phyloP scores from a whole-genome alignment of 2,797 vertebrate species.

The Melanitta fusca region DNA sequence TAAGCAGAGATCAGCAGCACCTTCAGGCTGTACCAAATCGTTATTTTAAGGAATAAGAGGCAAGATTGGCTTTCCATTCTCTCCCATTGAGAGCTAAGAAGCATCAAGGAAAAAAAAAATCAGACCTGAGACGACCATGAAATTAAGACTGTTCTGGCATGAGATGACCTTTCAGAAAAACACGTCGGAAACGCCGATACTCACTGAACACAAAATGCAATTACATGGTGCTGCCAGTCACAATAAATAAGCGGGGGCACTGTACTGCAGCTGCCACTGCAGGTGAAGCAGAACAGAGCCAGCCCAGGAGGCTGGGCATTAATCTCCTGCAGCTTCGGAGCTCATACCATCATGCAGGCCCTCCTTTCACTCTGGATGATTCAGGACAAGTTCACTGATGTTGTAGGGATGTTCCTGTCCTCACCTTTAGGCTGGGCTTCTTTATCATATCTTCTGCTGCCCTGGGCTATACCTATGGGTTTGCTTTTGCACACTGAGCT shows the following conservation, averaged over 20 bases:
- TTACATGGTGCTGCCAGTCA: conserved; percentile 68
- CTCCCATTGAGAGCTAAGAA: not conserved
- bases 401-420: not conserved
- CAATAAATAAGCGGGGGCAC: not conserved
- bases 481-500: not conserved
- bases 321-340: not conserved
- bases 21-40: not conserved
- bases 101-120: not conserved
- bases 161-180: conserved; percentile 63
- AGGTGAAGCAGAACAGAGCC: conserved; percentile 27
- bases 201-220: conserved; percentile 69
- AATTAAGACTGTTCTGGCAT: conserved; percentile 47
- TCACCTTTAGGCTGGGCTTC: not conserved
- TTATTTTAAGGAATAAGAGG: not conserved
- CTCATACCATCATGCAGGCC: not conserved
- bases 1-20: not conserved
- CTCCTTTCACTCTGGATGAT: not conserved
- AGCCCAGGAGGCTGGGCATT: not conserved
- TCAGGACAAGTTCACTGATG: not conserved
- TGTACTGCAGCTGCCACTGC: not conserved
- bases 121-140: not conserved
- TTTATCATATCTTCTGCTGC: not conserved
- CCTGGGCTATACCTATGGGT: not conserved
- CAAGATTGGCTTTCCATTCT: not conserved
- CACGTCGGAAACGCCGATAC: not conserved